Evolutionary conservation across 2,797 vertebrate species (phyloP).

Genomic region (Amblyraja radiata): DNA sequence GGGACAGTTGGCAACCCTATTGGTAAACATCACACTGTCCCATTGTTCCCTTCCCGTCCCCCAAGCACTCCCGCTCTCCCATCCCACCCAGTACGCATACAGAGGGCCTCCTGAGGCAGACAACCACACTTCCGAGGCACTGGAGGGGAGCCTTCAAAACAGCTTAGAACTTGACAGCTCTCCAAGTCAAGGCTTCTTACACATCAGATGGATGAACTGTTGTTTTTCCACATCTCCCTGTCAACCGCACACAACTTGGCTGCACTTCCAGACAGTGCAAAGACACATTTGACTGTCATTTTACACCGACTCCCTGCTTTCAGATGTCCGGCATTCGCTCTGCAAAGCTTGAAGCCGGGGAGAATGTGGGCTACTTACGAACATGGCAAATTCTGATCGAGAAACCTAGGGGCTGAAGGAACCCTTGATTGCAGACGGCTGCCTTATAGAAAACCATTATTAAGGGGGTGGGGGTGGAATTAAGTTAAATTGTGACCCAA

Average conservation of each 20-base stretch:
- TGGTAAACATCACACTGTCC: too few relatives aligned
- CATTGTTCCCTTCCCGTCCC: neutral
- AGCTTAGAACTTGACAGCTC: constrained; percentile 40
- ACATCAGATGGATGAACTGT: neutral
- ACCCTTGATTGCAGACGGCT: neutral
- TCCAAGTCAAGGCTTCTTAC: neutral
- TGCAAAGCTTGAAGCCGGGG: neutral
- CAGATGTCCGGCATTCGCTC: too few relatives aligned
- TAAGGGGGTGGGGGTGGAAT: neutral
- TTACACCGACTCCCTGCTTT: neutral
- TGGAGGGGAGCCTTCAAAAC: neutral
- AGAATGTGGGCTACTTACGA: neutral
- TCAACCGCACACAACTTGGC: too few relatives aligned
- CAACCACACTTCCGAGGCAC: neutral
- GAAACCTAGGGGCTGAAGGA: neutral
- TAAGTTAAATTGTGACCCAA: neutral
- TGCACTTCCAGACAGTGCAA: too few relatives aligned
- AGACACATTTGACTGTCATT: neutral
- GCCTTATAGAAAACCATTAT: constrained; percentile 8
- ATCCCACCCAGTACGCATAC: neutral
- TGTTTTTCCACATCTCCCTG: neutral
- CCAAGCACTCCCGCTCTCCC: neutral
- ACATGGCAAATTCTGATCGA: neutral
- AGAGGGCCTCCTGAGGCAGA: too few relatives aligned
- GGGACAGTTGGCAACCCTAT: too few relatives aligned